phyloP scores from a whole-genome alignment of 2,113 vertebrate species.

The Trematomus loennbergii region DNA sequence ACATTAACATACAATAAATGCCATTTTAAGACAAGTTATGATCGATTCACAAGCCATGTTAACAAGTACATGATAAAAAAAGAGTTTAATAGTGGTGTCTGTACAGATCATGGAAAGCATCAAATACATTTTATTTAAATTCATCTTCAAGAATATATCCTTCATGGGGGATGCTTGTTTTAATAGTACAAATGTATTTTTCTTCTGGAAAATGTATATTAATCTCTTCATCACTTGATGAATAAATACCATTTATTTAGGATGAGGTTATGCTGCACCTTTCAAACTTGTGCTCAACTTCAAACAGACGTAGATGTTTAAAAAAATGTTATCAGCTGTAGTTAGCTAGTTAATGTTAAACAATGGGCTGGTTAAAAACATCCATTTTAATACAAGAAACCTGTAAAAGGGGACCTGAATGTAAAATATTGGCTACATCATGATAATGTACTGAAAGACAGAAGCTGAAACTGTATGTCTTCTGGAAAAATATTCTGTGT shows the following conservation, averaged over 20 bases:
- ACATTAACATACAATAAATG: constrained; percentile 41
- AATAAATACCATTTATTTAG: not conserved
- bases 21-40: constrained; percentile 17
- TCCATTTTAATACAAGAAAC: no score
- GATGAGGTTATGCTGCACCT: not conserved
- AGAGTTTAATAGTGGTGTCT: not conserved
- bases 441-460: not conserved
- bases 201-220: not conserved
- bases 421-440: not conserved
- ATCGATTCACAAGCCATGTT: not conserved
- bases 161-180: not conserved
- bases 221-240: not conserved
- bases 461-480: not conserved
- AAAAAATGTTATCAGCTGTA: not conserved
- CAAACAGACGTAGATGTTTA: not conserved
- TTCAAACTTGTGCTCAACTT: not conserved
- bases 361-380: no score
- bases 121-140: not conserved
- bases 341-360: no score
- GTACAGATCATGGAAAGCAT: not conserved
- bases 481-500: no score
- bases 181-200: not conserved
- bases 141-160: not conserved
- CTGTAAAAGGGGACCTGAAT: no score
- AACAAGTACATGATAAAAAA: constrained; percentile 6